Base-by-base conservation (phyloP, 2,888 invertebrate species). In the Calameuta filiformis region DNA sequence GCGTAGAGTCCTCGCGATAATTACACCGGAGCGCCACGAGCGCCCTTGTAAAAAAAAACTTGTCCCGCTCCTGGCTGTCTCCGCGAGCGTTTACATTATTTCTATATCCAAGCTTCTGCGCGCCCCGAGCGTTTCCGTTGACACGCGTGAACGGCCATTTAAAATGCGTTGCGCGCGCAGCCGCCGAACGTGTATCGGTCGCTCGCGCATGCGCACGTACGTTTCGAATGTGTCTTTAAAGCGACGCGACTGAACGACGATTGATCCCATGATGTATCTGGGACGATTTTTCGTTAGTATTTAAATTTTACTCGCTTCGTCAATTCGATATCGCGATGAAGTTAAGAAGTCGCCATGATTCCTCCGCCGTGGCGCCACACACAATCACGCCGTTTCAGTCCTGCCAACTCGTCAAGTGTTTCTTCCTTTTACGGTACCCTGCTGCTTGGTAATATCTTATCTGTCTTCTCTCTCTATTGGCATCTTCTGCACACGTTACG, bases 11-110 rank as follows among this genome's bases (percentile, higher is more conserved):
- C 78, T 77, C 81, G 81, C 81, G 83, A 82, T 83, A 87, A 87
- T 88, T 88, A 87, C 82, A 56, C 75, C 56, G 76, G 78, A 81
- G 80, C 80, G 84, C 86, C 86, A 82, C 84, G 81, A 85, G 83
- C 83, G 80, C 77, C 75, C 79, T 73, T 31, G 56, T 37, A 11
- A 75, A 79, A 87, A 86, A 84, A 84, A 87, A 83, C 83, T 80
- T 82, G 85, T 83, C 79, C 77, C 79, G 85, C 85, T 85, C 74
- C 82, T 85, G 83, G 84, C 84, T 6, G 40, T 23, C 40, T 56
- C 6, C 9, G 40, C 40, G 40, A 56, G 40, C 23, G 23, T 23
- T 6, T 1, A 9, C 23, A 2, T 56, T 56, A 56, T 23, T 56
- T 56, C 40, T 56, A 23, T 56, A 56, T 56, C 40, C 0, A 23